Evolutionary conservation across 1,140 invertebrate genomes (phyloP), one percentile per base, ranked within the genome.

Genomic region (Hormaphis cornu): DNA sequence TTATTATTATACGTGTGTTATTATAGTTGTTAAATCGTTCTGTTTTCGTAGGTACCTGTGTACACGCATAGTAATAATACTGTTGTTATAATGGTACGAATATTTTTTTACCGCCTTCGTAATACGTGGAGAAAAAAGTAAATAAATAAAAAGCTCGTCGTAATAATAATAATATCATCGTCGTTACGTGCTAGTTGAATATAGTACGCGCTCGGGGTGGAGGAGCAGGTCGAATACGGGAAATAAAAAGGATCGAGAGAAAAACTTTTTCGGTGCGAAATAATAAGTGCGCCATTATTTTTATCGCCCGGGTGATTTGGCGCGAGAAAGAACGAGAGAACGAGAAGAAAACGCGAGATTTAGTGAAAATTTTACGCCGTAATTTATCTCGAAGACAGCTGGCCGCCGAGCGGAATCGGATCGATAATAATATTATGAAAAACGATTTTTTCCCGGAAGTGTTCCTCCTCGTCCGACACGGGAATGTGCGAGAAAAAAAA

Each of bases 351-450:
- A 24, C 42, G 26, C 22, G 20, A 48, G 44, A 66, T 66, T 66
- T 50, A 50, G 61, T 50, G 61, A 48, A 66, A 66, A 66, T 50
- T 66, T 33, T 50, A 33, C 44, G 28, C 28, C 61, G 61, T 66
- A 66, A 66, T 48, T 66, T 66, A 66, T 66, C 26, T 66, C 30
- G 30, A 66, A 66, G 61, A 50, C 44, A 33, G 30, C n/a, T n/a
- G n/a, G n/a, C n/a, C n/a, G 26, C 20, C 44, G 44, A 48, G 44
- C 22, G n/a, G 18, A 46, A 63, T 46, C n/a, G 28, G 61, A 66
- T 66, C 61, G 61, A 66, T 66, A 66, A 66, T 33, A 66, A 66
- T 56, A n/a, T n/a, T n/a, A 58, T 66, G 61, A 66, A 48, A 66
- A 66, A 66, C 61, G 42, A 66, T 66, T 30, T 20, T 46, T 33